Base-by-base conservation (phyloP, 2,113 vertebrate genomes). In the Xenopus borealis region DNA sequence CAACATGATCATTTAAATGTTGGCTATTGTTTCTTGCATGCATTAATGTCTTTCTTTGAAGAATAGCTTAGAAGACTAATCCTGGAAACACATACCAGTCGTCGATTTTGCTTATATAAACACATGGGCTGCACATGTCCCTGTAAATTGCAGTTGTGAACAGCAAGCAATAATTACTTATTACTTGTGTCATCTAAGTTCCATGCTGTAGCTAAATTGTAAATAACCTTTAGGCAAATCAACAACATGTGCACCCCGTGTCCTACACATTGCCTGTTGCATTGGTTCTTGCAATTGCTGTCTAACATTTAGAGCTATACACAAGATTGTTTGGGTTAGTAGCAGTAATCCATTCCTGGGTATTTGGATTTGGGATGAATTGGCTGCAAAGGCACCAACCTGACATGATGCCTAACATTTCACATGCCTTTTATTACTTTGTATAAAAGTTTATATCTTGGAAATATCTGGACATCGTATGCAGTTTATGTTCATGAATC, bases 1-100 rank as follows among this genome's bases (percentile, higher is more conserved):
- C 81, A 79, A 57, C 72, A 80, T 3, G 72, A 80, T 61, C 19
- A 81, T 83, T 84, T 71, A 80, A 66, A 80, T 58, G 72, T 72
- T 53, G 33, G 33, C 3, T 40, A 40, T 40, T 40, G 33, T 40
- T 40, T 40, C 33, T 40, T 40, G 33, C 33, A 40, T 40, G 33
- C 33, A 40, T 40, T 40, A 40, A 40, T 40, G 6, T 82, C 78
- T 57, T 79, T 69, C 79, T 27, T 27, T 27, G 23, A 27, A 27
- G 23, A 27, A 27, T 27, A 27, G 23, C 79, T 52, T 12, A 68
- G 1, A 0, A 79, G 72, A 61, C 71, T 62, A 58, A 11, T 47
- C 13, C 18, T 50, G 73, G 75, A 71, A 63, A 16, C 14, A 7
- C 58, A 75, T 69, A 79, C 74, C 65, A 40, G 2, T 40, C 8